Conservation (phyloP, 2,113 vertebrate species). For the Varanus komodoensis region DNA sequence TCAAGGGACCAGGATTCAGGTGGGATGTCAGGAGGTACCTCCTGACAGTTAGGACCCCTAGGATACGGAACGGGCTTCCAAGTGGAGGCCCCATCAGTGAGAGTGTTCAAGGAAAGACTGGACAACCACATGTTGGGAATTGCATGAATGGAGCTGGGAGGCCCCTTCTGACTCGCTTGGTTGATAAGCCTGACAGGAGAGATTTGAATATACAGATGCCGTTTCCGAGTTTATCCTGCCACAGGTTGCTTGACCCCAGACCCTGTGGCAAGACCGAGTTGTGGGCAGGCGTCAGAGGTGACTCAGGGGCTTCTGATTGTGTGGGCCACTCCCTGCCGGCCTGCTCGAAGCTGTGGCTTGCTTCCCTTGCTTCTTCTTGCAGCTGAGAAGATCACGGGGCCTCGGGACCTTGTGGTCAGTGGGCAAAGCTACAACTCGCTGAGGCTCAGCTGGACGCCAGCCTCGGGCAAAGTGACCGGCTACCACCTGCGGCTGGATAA, state of each 20-base stretch:
- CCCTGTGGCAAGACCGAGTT: neutral
- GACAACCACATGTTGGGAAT: no score
- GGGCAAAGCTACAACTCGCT: constrained; percentile 82
- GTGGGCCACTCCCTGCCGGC: no score
- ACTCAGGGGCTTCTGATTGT: neutral
- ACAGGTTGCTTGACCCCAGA: neutral
- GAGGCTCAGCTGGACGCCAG: constrained; percentile 84
- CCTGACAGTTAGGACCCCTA: no score
- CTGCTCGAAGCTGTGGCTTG: neutral
- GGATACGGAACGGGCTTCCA: no score
- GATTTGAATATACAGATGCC: neutral
- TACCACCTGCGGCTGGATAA: constrained; percentile 80
- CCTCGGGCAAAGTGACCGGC: constrained; percentile 82
- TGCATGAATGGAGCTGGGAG: no score
- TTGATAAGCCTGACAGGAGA: neutral
- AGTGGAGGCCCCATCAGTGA: no score
- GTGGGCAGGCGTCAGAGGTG: no score
- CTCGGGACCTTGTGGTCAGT: constrained; percentile 81
- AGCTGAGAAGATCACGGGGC: constrained; percentile 80
- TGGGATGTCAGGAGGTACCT: no score
- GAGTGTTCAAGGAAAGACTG: no score
- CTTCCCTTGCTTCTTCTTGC: neutral
- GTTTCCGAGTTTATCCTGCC: neutral
- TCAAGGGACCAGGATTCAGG: no score
- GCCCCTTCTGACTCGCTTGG: no score